Evolutionary conservation across 2,113 vertebrate genomes (phyloP), one percentile per base, ranked within the genome.

Genomic region (Mus pahari): DNA sequence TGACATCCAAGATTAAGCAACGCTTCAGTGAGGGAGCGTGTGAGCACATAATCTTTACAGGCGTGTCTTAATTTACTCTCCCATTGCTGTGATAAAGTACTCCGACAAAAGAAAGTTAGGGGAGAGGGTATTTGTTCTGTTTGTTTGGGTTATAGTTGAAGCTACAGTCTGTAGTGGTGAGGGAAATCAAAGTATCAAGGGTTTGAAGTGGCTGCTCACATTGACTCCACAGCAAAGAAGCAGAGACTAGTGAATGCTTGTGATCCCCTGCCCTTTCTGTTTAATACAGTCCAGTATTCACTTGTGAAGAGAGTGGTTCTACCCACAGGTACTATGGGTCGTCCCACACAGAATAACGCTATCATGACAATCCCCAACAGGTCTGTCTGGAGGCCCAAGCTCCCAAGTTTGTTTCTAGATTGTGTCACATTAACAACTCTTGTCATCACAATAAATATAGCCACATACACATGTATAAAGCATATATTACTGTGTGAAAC

Each of bases 401-500:
- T 2, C 42, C 62, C 83, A 36, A 48, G 45, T 62, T 60, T 66
- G 28, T 45, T 86, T 66, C 60, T 86, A 48, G 28, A 48, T 68
- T 66, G 60, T 86, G 42, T 36, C 28, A 19, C 12, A 48, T 13
- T 86, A 64, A 33, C 16, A 45, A 64, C 11, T 45, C 12, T 64
- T 31, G n/a, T 60, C 13, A 12, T 66, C 26, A 48, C 39, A 84
- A 66, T 17, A 60, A 3, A 5, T n/a, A 71, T 3, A 70, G 5
- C 7, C 0, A 48, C 2, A 11, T 1, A n/a, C 7, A 58, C 3
- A 83, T n/a, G 75, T 26, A 26, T 12, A 48, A 26, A 39, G 8
- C 1, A 48, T 36, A 62, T 36, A 79, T 33, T 92, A 75, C 1
- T 53, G 1, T 81, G 20, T 75, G 19, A 89, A 95, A 90, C 16